Evolutionary conservation across 2,888 invertebrate species (phyloP).

Genomic region (Protophormia terraenovae): DNA sequence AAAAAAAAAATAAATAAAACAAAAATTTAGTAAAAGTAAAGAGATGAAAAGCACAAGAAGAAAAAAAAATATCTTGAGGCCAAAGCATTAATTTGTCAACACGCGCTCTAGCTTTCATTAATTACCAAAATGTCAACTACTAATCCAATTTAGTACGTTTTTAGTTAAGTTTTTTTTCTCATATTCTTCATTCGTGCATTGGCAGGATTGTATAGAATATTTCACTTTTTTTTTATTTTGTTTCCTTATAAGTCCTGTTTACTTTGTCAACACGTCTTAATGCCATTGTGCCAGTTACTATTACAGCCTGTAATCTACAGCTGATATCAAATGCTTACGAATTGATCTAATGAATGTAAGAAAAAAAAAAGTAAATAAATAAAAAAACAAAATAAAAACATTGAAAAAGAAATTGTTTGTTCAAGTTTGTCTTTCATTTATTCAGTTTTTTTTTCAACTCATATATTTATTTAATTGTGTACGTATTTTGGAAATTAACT

Average conservation of each 20-base stretch:
- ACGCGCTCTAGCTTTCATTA: conserved; percentile 76
- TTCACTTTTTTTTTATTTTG: conserved; percentile 21
- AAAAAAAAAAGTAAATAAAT: not conserved
- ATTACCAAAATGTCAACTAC: conserved; percentile 78
- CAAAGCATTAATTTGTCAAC: conserved; percentile 70
- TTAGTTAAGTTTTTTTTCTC: conserved; percentile 23
- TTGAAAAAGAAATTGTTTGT: not conserved
- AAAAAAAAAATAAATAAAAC: not conserved
- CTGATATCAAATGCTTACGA: conserved; percentile 55
- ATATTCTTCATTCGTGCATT: conserved; percentile 68
- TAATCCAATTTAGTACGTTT: conserved; percentile 78
- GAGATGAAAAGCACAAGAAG: conserved; percentile 7
- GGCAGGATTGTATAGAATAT: conserved; percentile 12
- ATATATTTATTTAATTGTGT: conserved; percentile 23
- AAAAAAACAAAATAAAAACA: not conserved
- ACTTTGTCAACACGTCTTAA: conserved; percentile 79
- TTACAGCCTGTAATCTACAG: conserved; percentile 62
- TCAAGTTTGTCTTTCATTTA: conserved; percentile 44
- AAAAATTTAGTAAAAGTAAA: conserved; percentile 16
- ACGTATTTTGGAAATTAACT: not conserved
- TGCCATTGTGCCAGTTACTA: conserved; percentile 69
- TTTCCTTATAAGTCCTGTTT: conserved; percentile 75
- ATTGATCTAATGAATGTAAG: conserved; percentile 3
- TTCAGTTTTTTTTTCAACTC: conserved; percentile 16
- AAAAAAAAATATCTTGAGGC: conserved; percentile 50